A percentile compares a stretch with the other conserved stretches of the same genome.
phyloP scores from a whole-genome alignment of 2,888 invertebrate genomes.

The Leptopilina syphax region DNA sequence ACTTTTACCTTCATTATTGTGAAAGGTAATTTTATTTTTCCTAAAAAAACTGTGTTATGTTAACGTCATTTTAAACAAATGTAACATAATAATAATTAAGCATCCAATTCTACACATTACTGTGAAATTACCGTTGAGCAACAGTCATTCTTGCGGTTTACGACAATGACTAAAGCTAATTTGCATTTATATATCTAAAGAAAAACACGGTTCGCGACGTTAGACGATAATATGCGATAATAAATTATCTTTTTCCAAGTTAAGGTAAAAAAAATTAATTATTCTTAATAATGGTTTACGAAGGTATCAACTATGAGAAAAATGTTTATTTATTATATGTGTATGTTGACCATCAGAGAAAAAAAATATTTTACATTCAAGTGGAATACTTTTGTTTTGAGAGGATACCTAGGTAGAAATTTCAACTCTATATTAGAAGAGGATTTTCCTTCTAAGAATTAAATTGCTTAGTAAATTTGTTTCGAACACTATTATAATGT shows the following conservation, averaged over 20 bases:
- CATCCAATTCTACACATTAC: background rate
- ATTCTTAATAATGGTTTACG: too few species aligned
- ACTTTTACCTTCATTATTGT: too few species aligned
- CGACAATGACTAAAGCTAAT: conserved; percentile 15
- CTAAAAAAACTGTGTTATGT: too few species aligned
- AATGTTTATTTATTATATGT: background rate
- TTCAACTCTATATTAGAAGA: too few species aligned
- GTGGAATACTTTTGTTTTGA: too few species aligned
- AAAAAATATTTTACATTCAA: too few species aligned
- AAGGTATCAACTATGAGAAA: background rate
- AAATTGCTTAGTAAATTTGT: too few species aligned
- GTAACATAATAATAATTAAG: background rate
- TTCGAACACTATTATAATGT: too few species aligned
- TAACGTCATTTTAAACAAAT: background rate
- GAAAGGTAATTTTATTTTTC: too few species aligned
- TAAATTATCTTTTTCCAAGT: conserved; percentile 3
- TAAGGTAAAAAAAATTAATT: background rate
- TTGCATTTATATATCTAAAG: conserved; percentile 22
- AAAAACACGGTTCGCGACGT: background rate
- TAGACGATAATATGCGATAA: background rate
- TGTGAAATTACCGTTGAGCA: background rate
- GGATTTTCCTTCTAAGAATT: too few species aligned
- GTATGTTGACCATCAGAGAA: too few species aligned
- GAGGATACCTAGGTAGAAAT: too few species aligned
- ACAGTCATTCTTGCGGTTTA: background rate